A percentile compares a stretch with the other conserved stretches of the same genome.
Conservation (phyloP, 2,888 invertebrate species). For the Hirudinaria manillensis region DNA sequence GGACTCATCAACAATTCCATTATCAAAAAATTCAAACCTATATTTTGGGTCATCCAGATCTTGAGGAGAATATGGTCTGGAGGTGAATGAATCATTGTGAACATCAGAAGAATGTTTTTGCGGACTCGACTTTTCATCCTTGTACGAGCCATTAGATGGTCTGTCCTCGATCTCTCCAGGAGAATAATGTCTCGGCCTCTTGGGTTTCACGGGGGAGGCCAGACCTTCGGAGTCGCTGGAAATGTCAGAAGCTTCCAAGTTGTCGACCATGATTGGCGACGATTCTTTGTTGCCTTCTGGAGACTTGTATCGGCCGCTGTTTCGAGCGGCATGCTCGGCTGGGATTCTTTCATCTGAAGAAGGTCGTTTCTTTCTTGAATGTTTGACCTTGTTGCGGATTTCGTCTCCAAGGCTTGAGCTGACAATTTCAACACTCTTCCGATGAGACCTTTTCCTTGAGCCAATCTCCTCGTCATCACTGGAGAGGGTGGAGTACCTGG, state of each 20-base stretch:
- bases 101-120: not conserved
- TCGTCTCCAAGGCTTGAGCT: constrained; percentile 5
- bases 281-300: not conserved
- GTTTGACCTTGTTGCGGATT: not conserved
- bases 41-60: constrained; percentile 4
- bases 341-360: not conserved
- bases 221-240: not conserved
- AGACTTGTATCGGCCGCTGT: not conserved
- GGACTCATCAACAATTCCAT: too few species aligned
- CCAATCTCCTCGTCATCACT: constrained; percentile 8
- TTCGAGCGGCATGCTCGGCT: not conserved
- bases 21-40: not conserved
- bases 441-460: not conserved
- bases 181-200: not conserved
- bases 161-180: not conserved
- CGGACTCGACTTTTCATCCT: not conserved
- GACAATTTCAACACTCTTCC: not conserved
- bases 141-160: not conserved
- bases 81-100: not conserved
- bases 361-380: not conserved
- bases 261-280: not conserved
- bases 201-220: not conserved
- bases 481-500: not conserved
- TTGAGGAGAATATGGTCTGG: not conserved
- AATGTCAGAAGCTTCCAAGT: not conserved